Percentiles rank a stretch among this genome's conserved stretches.
phyloP scores from a whole-genome alignment of 2,797 vertebrate species.

The Halcyon chelicuti region DNA sequence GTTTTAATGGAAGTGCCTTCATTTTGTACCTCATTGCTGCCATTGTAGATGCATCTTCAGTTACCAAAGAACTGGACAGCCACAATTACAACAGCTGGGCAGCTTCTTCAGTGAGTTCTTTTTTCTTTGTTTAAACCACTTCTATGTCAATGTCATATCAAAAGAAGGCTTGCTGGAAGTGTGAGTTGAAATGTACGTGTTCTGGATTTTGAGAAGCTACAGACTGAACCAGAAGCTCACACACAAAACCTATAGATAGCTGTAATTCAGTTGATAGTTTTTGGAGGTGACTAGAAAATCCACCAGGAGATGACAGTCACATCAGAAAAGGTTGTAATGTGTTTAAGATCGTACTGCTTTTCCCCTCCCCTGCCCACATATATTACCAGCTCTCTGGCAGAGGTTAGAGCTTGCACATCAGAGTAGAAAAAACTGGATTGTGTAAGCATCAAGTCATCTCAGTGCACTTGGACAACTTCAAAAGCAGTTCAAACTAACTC shows the following conservation, averaged over 20 bases:
- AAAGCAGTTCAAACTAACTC: neutral
- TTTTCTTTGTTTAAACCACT: neutral
- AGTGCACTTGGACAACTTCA: neutral
- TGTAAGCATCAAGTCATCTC: neutral
- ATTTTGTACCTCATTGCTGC: slow-evolving; percentile 88
- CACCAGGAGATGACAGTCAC: neutral
- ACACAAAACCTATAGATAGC: neutral
- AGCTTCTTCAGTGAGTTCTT: slow-evolving; percentile 88
- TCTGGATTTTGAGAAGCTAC: neutral
- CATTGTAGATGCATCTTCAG: slow-evolving; percentile 82
- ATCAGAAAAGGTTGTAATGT: neutral
- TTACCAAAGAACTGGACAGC: slow-evolving; percentile 79
- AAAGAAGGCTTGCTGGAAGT: neutral
- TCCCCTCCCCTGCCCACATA: neutral
- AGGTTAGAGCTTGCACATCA: neutral
- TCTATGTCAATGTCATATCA: neutral
- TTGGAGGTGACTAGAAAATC: neutral
- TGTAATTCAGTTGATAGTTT: neutral
- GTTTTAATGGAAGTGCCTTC: slow-evolving; percentile 86
- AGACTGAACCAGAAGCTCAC: neutral
- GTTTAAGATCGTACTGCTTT: neutral
- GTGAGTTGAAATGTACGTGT: neutral
- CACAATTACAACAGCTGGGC: slow-evolving; percentile 94
- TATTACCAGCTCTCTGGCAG: neutral
- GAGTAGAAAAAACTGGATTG: neutral